Evolutionary conservation across 2,797 vertebrate genomes (phyloP), one percentile per base, ranked within the genome.

Genomic region (Chelon auratus): DNA sequence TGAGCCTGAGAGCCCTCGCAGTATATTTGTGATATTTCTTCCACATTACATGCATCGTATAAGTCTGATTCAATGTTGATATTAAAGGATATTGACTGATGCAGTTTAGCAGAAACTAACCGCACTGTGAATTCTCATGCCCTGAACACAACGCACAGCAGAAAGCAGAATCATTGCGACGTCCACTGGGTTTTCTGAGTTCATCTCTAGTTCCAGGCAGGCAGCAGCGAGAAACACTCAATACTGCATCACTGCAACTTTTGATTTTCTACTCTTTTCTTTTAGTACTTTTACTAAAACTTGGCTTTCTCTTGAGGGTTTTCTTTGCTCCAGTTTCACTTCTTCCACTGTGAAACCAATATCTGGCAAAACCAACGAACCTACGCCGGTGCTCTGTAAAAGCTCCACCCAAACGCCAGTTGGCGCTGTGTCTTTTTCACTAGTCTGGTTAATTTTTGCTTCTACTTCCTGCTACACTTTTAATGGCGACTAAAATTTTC

Each of bases 261-360:
- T 20, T 4, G 68, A 45, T 56, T 76, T 26, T 26, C 24, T 26
- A 26, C 11, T 33, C 33, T 62, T 54, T 39, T 73, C 50, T 47
- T 26, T 26, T 6, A 37, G 13, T 58, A 20, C 42, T 59, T 82
- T 72, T 18, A 20, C 36, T 59, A 10, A 47, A 74, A 78, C 22
- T 22, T 36, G 1, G 26, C 57, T 53, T 78, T 51, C 61, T 60
- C 64, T 57, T 18, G 30, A 45, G 62, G 47, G 40, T 53, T 33
- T 74, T 56, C 20, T 53, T 24, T 62, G n/a, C 61, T 66, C 53
- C n/a, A 20, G 30, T 56, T 75, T 42, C 33, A 65, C 36, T 58
- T 58, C 30, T 36, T 55, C 33, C 11, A 39, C 40, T 43, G 62
- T 30, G 39, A 64, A 50, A 75, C 42, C 57, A 66, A 64, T 24